These are phyloP conservation scores for Adela reaumurella DNA, from an alignment of 2,888 invertebrate genomes.

Conservation along the genomic window DNA sequence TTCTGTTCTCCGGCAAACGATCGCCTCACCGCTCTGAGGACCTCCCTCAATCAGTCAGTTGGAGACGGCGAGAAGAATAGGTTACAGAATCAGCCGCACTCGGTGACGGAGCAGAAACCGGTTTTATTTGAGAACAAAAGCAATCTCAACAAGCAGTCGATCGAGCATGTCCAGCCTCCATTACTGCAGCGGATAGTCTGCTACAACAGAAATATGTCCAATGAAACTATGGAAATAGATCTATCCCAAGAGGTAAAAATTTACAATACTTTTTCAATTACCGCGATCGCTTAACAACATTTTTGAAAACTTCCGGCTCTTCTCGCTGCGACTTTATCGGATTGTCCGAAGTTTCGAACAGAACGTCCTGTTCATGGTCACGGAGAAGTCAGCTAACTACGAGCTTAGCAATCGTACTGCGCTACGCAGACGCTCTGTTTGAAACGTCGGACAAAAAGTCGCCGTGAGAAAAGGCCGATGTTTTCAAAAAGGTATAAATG, in stretches of 20 bases:
- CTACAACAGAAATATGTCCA: conserved; percentile 5
- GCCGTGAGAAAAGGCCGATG: too few species aligned
- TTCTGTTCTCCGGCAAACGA: conserved; percentile 26
- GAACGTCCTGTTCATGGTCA: too few species aligned
- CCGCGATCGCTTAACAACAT: too few species aligned
- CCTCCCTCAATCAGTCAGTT: conserved; percentile 21
- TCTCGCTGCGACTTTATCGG: too few species aligned
- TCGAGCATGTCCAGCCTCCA: neutral
- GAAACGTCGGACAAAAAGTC: too few species aligned
- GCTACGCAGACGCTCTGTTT: too few species aligned
- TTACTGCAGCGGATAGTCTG: neutral
- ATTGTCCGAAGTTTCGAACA: too few species aligned
- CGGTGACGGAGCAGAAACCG: conserved; percentile 1
- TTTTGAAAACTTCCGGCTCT: too few species aligned
- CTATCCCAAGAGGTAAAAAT: conserved; percentile 31
- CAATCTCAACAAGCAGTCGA: conserved; percentile 2
- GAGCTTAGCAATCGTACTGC: too few species aligned
- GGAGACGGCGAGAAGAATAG: conserved; percentile 12
- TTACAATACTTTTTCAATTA: too few species aligned
- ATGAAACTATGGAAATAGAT: conserved; percentile 38
- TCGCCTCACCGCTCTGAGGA: conserved; percentile 25
- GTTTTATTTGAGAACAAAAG: conserved; percentile 14
- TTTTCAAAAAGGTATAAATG: too few species aligned
- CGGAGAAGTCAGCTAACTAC: too few species aligned
- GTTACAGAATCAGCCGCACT: neutral